Base-by-base conservation (phyloP, 2,888 invertebrate species). In the Selenia dentaria region DNA sequence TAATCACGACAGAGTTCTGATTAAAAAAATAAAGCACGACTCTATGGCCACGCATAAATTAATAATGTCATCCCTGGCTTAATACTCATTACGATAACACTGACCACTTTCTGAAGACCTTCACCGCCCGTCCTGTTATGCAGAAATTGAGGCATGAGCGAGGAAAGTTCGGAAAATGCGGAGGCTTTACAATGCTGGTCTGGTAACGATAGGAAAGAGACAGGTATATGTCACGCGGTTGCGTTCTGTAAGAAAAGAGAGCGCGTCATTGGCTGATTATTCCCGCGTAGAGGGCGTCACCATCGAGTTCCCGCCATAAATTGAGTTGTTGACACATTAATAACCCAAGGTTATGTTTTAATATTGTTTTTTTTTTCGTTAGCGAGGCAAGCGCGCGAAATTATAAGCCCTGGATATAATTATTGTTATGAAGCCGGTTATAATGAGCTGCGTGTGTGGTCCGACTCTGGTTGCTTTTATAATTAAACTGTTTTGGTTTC, bases 311-410 rank as follows among this genome's bases (percentile, higher is more conserved):
- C 81, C 87, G 86, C 90, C 83, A 91, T 91, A 91, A 91, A 91
- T 91, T 90, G 90, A 91, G 91, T 85, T 91, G 91, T 91, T 90
- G 91, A 89, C 90, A 90, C 88, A 81, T 85, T 87, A 84, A 87
- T 89, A 90, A 86, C 84, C 66, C 70, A 74, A 87, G 82, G 85
- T 86, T 87, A 87, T 85, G 86, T 87, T 87, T 83, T 88, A 84
- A 86, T 86, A 82, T 74, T 79, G 46, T 70, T 72, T 78, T 83
- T n/a, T n/a, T 83, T 84, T 73, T 60, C 59, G 59, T 56, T 59
- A 57, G 68, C 55, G 62, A 62, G 57, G 70, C 70, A 60, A 67
- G 73, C 79, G 79, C 83, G 87, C 88, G 83, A 88, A 88, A 89
- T 88, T 84, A 88, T 88, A 86, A 76, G 75, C 74, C 72, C 66